Base-by-base conservation (phyloP, 2,797 vertebrate species). In the Danio tinwini region DNA sequence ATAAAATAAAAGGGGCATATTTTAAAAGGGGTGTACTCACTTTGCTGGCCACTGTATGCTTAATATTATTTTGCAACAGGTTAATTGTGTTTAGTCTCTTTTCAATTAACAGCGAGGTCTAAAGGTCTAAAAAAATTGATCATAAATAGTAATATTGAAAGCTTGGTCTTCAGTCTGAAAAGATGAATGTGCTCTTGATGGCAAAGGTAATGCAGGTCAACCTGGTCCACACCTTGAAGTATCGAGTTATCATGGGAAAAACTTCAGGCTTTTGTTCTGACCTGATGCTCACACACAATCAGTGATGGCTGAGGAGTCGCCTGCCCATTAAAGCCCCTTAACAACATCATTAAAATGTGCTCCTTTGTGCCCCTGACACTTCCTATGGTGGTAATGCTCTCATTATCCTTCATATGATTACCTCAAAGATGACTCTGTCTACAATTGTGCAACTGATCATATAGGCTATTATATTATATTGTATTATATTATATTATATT, bases 171-270 rank as follows among this genome's bases (percentile, higher is more conserved):
- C 16, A 21, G 13, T 53, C 16, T 50, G 17, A 44, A 16, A 16
- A 70, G 82, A 80, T 85, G 71, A 80, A 84, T 77, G 58, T 47
- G 29, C 37, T 16, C 50, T 58, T 40, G 4, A 44, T 82, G 78
- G 40, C n/a, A 78, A 69, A 62, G 82, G 64, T 74, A 75, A 74
- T 47, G 19, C 44, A 65, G 65, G 74, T 63, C 80, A 87, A 45
- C 58, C 21, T 76, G 58, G 52, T 55, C 44, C 55, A 81, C 78
- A 83, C 79, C 52, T 83, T 76, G 4, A 29, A 79, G 84, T 81
- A 80, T 82, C 80, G 19, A 62, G 78, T 85, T 84, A 70, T 82
- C 82, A 82, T 82, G 80, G 72, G 81, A 82, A 83, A 85, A 87
- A 83, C 80, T 81, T 79, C 73, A 73, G 55, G 39, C 78, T 79